phyloP scores from a whole-genome alignment of 2,888 invertebrate genomes.

The Eueremaeus valkanovi region DNA sequence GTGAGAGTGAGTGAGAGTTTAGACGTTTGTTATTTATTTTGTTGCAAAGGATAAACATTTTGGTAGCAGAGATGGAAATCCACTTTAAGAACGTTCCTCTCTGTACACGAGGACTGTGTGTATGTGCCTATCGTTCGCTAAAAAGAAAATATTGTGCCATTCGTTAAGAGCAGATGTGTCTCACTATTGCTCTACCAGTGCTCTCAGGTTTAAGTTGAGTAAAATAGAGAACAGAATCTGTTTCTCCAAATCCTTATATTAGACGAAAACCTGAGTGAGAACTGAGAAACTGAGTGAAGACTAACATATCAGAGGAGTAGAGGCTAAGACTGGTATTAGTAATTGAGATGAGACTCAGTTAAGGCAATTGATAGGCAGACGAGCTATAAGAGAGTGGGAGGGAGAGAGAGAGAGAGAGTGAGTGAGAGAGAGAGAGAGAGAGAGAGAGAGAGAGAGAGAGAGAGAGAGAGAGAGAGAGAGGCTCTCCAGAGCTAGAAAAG shows the following conservation, averaged over 20 bases:
- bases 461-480: not conserved
- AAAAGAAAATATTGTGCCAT: slow-evolving; percentile 25
- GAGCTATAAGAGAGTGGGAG: not conserved
- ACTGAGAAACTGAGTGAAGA: not conserved
- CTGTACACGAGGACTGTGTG: not conserved
- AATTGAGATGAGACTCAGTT: not conserved
- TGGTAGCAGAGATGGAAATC: slow-evolving; percentile 14
- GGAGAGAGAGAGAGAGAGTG: not conserved
- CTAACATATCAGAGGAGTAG: not conserved
- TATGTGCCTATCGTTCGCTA: not conserved
- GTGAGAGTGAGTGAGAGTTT: not conserved
- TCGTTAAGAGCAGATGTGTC: slow-evolving; percentile 23
- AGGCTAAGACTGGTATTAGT: slow-evolving; percentile 14
- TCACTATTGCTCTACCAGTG: not conserved
- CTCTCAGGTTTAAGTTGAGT: slow-evolving; percentile 28
- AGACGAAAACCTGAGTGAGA: not conserved
- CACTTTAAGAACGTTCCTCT: slow-evolving; percentile 5
- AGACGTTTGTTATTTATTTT: slow-evolving; percentile 31
- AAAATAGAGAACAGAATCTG: slow-evolving; percentile 20
- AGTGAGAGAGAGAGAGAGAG: not conserved
- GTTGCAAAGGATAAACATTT: slow-evolving; percentile 30
- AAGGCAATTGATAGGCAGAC: slow-evolving; percentile 21
- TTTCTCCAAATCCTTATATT: slow-evolving; percentile 24
- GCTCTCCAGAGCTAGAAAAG: not conserved
- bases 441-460: not conserved